These are phyloP conservation scores for Troides aeacus DNA, from an alignment of 2,888 invertebrate species.

Conservation along the genomic window DNA sequence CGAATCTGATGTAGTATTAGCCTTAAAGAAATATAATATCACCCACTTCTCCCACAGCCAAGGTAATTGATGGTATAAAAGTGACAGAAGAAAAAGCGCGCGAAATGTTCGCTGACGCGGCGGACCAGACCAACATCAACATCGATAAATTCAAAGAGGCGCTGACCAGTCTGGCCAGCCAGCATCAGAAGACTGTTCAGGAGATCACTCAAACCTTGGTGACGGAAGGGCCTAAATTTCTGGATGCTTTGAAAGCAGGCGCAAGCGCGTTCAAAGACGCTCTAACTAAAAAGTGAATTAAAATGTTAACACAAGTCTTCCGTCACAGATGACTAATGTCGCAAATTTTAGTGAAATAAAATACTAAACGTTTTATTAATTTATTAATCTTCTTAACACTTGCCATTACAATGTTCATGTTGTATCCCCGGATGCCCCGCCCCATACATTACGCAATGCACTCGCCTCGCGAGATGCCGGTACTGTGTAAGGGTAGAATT, in stretches of 20 bases:
- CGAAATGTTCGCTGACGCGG: constrained; percentile 40
- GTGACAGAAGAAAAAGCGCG: constrained; percentile 47
- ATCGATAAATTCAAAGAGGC: constrained; percentile 48
- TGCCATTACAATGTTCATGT: too few species aligned
- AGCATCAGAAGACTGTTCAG: constrained; percentile 44
- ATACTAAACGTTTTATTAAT: too few species aligned
- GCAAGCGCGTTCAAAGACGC: constrained; percentile 48
- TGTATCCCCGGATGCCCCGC: too few species aligned
- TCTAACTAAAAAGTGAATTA: constrained; percentile 30
- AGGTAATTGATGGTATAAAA: constrained; percentile 45
- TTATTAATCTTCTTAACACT: too few species aligned
- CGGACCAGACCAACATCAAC: constrained; percentile 37
- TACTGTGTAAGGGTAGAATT: too few species aligned
- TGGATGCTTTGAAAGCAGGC: constrained; percentile 44
- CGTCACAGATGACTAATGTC: neutral
- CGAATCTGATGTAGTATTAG: too few species aligned
- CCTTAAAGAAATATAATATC: neutral
- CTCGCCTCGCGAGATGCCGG: too few species aligned
- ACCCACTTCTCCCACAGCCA: constrained; percentile 36
- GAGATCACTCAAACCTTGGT: constrained; percentile 38
- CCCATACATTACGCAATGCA: too few species aligned
- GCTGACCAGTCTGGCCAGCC: constrained; percentile 41
- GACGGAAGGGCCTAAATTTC: constrained; percentile 42
- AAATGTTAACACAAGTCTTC: neutral
- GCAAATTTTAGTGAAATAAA: too few species aligned